Base-by-base conservation (phyloP, 2,797 vertebrate genomes). In the Lepilemur ruficaudatus region DNA sequence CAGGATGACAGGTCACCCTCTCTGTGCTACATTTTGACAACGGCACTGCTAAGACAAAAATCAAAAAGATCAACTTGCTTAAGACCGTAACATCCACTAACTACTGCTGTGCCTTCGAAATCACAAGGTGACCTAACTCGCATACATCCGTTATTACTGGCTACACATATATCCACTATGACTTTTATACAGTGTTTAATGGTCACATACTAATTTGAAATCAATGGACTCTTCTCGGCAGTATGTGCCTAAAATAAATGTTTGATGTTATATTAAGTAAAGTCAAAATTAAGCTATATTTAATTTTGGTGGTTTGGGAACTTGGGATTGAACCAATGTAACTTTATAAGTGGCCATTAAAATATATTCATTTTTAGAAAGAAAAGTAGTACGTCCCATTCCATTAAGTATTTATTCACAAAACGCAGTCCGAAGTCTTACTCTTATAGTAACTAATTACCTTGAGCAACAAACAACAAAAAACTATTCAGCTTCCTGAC, bases 251-350 rank as follows among this genome's bases (percentile, higher is more conserved):
- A 93, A 93, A 93, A 78, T 75, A 65, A 89, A 94, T 15, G 32
- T 20, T 69, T 93, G 55, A 69, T 73, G 28, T 67, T 91, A 73
- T 46, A 94, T 69, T 92, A 78, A 17, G 72, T 72, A 93, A 96
- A 95, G 55, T 89, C 9, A 94, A 93, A 98, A 96, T 87, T 95
- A 95, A 84, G 67, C 23, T 78, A 55, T 67, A 87, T 93, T 96
- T 94, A 94, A 86, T 89, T 92, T 92, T 72, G 84, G 59, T 96
- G 89, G 63, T 69, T 96, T 89, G 50, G 32, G 46, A 94, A 46
- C 25, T 41, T 86, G 55, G 88, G 48, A 80, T 14, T 61, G 38
- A 95, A 93, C 73, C 65, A 94, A 69, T 72, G 11, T 81, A 96
- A 93, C 41, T 92, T 90, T 93, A 18, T 92, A 95, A 95, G 46